phyloP scores from a whole-genome alignment of 2,888 invertebrate species.

The Neoascia interrupta region DNA sequence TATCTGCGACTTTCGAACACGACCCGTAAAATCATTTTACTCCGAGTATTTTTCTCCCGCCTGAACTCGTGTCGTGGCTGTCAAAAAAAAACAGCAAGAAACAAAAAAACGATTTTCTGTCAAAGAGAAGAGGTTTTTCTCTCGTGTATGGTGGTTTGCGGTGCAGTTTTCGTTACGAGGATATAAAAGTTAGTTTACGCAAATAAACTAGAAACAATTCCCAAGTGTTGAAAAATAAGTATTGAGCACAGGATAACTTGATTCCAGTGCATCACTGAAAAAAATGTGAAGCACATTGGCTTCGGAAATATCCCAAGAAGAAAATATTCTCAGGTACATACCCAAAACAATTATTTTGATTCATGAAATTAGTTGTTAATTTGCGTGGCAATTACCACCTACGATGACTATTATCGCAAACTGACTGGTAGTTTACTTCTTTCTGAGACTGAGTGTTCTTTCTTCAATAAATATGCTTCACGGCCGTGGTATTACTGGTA shows the following conservation, averaged over 20 bases:
- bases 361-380: no score
- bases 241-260: background rate
- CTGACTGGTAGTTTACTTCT: no score
- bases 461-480: no score
- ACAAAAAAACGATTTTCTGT: constrained; percentile 63
- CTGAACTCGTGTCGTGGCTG: constrained; percentile 20
- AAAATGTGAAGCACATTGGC: constrained; percentile 26
- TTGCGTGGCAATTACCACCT: background rate
- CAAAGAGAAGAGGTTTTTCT: constrained; percentile 36
- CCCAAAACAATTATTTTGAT: background rate
- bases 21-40: background rate
- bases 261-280: background rate
- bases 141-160: constrained; percentile 43
- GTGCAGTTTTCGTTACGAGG: constrained; percentile 7
- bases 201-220: constrained; percentile 30
- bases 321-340: constrained; percentile 10
- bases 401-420: no score
- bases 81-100: constrained; percentile 23
- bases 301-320: constrained; percentile 17
- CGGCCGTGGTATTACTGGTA: no score
- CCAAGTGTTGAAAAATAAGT: background rate
- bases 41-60: background rate
- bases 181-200: background rate
- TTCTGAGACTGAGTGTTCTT: no score
- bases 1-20: background rate